Base-by-base conservation (phyloP, 2,797 vertebrate genomes). In the Acanthurus lineatus region DNA sequence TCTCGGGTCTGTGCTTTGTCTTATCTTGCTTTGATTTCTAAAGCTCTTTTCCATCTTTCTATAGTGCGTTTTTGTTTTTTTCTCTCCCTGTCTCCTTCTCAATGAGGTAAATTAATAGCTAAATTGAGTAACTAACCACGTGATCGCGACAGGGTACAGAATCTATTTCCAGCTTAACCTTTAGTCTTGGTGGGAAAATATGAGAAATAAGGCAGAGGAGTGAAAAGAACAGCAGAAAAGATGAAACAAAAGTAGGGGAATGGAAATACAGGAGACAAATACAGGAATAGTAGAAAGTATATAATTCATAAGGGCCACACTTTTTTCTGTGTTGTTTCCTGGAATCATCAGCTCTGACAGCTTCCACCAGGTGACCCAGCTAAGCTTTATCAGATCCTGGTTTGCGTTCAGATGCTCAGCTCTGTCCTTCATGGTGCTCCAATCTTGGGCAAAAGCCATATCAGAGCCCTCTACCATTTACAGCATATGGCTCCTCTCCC, bases 141-240 rank as follows among this genome's bases (percentile, higher is more conserved):
- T 15, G 45, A 54, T 68, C 35, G 68, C 42, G 44, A 76, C 59
- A 75, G 75, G 81, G 59, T 28, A 48, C 40, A 28, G 52, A 58
- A 64, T 72, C 40, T 75, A 76, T 90, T 82, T 77, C 19, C 48
- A 77, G 42, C 54, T 81, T 28, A 76, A 65, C 48, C 63, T 78
- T 64, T 73, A 42, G 68, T 63, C 64, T 62, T 51, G 35, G 32
- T 58, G 54, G 0, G 44, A 68, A 28, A 75, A 58, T 32, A 65
- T 14, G 45, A 35, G 61, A 79, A 81, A 78, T 57, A 67, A 40
- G 76, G 52, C 38, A 60, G 69, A 61, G 28, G 64, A 68, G 48
- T 49, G 73, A 77, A 73, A 60, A 76, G 42, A 63, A 77, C 68
- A 60, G 47, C 5, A 3, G 9, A 44, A 61, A 66, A 59, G 61